Conservation (phyloP, 2,113 vertebrate genomes). For the Okapia johnstoni region DNA sequence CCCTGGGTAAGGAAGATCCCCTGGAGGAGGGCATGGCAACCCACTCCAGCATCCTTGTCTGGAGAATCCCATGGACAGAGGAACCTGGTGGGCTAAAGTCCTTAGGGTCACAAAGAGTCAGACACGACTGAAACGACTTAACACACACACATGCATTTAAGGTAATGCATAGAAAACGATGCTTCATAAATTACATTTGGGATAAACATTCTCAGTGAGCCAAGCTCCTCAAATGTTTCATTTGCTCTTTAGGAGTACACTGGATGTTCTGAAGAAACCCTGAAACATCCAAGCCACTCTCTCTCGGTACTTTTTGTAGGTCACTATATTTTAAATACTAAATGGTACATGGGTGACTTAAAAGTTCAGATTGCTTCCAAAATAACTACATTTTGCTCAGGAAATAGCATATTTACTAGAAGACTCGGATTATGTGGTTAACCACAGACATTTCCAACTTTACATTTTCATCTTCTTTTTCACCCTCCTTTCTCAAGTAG, state of each 20-base stretch:
- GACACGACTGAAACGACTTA: background rate
- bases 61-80: background rate
- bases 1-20: background rate
- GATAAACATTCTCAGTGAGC: background rate
- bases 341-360: background rate
- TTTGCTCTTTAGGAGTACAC: background rate
- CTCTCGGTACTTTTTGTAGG: background rate
- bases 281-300: background rate
- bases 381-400: background rate
- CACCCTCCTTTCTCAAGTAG: background rate
- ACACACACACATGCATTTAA: background rate
- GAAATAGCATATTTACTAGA: constrained; percentile 1
- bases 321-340: background rate
- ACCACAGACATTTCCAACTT: background rate
- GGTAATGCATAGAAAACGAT: background rate
- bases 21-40: background rate
- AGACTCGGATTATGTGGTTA: background rate
- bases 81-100: background rate
- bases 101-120: background rate
- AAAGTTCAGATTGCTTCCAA: background rate
- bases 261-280: background rate
- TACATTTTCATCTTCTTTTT: background rate
- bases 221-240: background rate
- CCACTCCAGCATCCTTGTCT: background rate
- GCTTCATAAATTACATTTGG: background rate